Evolutionary conservation across 2,888 invertebrate genomes (phyloP).

Genomic region (Iphiclides podalirius): DNA sequence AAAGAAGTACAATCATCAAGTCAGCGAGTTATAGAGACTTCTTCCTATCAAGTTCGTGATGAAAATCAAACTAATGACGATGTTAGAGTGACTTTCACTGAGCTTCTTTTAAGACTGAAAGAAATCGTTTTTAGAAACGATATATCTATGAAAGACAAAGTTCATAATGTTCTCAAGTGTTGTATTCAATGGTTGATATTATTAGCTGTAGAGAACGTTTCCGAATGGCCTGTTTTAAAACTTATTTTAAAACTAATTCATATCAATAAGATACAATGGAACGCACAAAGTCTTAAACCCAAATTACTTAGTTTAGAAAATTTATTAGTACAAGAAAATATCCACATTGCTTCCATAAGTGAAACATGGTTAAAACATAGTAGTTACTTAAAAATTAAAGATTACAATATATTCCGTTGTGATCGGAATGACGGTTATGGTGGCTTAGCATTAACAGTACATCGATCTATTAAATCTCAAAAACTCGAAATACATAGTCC

Average conservation of each 20-base stretch:
- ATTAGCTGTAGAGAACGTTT: too few species aligned
- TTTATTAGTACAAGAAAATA: constrained; percentile 25
- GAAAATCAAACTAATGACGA: too few species aligned
- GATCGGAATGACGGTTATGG: constrained; percentile 26
- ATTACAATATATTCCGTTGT: constrained; percentile 19
- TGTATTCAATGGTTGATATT: too few species aligned
- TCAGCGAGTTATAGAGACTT: too few species aligned
- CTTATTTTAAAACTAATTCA: constrained; percentile 20
- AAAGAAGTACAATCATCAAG: too few species aligned
- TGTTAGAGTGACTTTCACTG: too few species aligned
- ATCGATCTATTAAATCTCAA: background rate
- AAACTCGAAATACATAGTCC: background rate
- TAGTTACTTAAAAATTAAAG: constrained; percentile 3
- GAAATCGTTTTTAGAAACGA: too few species aligned
- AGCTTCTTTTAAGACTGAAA: too few species aligned
- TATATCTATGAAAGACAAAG: too few species aligned
- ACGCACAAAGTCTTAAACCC: constrained; percentile 28
- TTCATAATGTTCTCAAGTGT: too few species aligned
- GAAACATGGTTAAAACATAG: constrained; percentile 25
- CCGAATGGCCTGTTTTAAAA: background rate
- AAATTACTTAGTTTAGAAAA: constrained; percentile 23
- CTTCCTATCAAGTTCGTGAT: too few species aligned
- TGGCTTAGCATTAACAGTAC: background rate
- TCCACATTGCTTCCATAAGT: constrained; percentile 21
- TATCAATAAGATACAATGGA: constrained; percentile 26